These are phyloP conservation scores for Neolamprologus variostigma DNA, from an alignment of 2,113 vertebrate species.

Conservation along the genomic window DNA sequence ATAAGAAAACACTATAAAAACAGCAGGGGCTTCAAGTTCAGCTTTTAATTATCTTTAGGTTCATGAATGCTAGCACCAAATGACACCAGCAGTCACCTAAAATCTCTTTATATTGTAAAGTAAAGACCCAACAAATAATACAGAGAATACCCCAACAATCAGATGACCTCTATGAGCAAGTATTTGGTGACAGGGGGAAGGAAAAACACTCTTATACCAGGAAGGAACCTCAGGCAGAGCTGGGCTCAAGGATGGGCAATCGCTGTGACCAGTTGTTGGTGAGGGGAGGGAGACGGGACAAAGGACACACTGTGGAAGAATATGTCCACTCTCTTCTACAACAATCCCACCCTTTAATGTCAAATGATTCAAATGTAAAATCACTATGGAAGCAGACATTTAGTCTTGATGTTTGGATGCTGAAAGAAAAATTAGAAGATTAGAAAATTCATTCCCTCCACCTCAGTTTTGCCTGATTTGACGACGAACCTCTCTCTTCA, in stretches of 20 bases:
- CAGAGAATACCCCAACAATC: not conserved
- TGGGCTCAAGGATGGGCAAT: not conserved
- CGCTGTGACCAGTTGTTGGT: not conserved
- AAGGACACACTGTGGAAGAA: not conserved
- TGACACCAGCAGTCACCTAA: not conserved
- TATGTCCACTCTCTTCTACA: not conserved
- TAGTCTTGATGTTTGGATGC: not conserved
- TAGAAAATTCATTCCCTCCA: not conserved
- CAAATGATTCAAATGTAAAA: not conserved
- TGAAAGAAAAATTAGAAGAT: not conserved
- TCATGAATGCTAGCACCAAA: not conserved
- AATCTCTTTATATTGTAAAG: not conserved
- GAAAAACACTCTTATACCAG: not conserved
- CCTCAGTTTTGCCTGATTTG: not conserved
- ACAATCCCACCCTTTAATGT: not conserved
- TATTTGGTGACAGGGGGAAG: fast-evolving
- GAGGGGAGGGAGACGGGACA: not conserved
- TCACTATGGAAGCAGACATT: not conserved
- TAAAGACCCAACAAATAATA: not conserved
- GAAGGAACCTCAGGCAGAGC: not conserved
- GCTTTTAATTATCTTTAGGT: not conserved
- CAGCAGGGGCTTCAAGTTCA: not conserved
- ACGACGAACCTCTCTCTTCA: not conserved
- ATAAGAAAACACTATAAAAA: not conserved
- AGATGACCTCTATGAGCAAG: not conserved